These are phyloP conservation scores for Perccottus glenii DNA, from an alignment of 2,113 vertebrate genomes.

Conservation along the genomic window DNA sequence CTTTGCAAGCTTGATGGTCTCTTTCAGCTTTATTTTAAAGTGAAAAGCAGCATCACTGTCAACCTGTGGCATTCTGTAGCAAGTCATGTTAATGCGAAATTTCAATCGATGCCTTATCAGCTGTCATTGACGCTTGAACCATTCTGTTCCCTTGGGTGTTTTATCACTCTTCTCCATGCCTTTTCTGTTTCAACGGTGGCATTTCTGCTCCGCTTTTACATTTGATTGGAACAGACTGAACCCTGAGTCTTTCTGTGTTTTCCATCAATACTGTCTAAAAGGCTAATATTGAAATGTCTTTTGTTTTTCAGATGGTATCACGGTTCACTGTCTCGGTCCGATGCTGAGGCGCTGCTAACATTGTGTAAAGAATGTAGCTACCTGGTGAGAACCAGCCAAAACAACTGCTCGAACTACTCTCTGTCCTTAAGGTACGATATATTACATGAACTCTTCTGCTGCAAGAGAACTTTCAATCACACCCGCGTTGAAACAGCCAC, in stretches of 20 bases:
- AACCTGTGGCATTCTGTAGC: conserved; percentile 14
- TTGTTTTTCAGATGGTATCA: conserved; percentile 90
- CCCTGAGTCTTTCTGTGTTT: neutral
- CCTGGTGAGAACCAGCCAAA: conserved; percentile 94
- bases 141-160: neutral
- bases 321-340: conserved; percentile 89
- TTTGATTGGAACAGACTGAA: too few species aligned
- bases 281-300: neutral
- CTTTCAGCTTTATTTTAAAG: conserved; percentile 12
- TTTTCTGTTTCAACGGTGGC: neutral
- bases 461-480: neutral
- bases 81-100: neutral
- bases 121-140: conserved; percentile 7
- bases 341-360: conserved; percentile 91
- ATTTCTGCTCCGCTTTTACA: neutral
- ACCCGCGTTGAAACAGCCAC: neutral
- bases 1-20: conserved; percentile 27
- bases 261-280: neutral
- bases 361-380: conserved; percentile 98
- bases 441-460: neutral
- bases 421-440: conserved; percentile 83
- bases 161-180: neutral
- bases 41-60: conserved; percentile 21
- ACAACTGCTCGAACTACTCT: conserved; percentile 90
- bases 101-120: conserved; percentile 7